Base-by-base conservation (phyloP, 2,113 vertebrate species). In the Beaufortia kweichowensis region DNA sequence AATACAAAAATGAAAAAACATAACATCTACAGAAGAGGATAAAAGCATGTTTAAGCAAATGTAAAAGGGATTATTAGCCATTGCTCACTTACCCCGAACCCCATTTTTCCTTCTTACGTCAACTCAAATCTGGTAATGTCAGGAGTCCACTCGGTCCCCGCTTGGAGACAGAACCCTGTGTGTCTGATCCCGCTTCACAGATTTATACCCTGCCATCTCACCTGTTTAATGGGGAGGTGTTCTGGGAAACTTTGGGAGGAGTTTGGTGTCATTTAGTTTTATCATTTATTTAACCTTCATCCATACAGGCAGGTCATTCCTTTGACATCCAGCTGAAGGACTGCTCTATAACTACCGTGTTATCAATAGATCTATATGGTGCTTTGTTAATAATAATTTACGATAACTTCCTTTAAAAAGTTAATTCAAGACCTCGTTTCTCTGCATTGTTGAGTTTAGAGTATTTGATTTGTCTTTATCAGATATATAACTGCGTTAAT, bases 21-120 rank as follows among this genome's bases (percentile, higher is more conserved):
- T 6, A 75, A 79, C 21, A 12, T 46, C 3, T 69, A 50, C 11
- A 31, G 8, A 60, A 14, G 28, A 23, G 10, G 29, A 56, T n/a
- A 29, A 78, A 79, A 17, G 26, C 48, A 64, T 80, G 81, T 78
- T 84, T 79, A 83, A 48, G 4, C 15, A 48, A 71, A n/a, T 29
- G 11, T 10, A 17, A 19, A 8, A 35, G 6, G 26, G 21, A 21
- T 59, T 75, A 57, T 77, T 14, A 46, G 11, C 19, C 8, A 15
- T 48, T 68, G 26, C 82, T 5, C 3, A 90, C 90, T 91, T 86
- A 92, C 91, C 87, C 89, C 89, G 61, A 90, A 85, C 84, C 90
- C 91, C 91, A 92, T 92, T 89, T 85, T 88, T 6, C 6, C n/a
- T 21, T 9, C 83, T 80, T 56, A 10, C 19, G 41, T 12, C 24